Evolutionary conservation across 1,140 invertebrate genomes (phyloP), one percentile per base, ranked within the genome.

Genomic region (Scaptomyza graminum): DNA sequence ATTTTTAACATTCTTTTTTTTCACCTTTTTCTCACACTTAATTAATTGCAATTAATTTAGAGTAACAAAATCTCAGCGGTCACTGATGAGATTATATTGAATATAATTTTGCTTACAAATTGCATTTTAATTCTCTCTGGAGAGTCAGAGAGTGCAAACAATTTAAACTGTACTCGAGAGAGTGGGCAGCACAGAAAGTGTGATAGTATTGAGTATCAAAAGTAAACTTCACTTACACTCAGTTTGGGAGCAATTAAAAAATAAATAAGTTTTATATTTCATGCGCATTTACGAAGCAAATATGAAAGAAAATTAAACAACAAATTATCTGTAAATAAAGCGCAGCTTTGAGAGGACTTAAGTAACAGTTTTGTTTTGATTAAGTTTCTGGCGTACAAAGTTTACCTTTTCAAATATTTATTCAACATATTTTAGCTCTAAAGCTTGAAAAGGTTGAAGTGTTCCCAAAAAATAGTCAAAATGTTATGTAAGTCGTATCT

Each of bases 41-140:
- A 43, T 70, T 70, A 64, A 62, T 57, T 74, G 59, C 64, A 74
- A 71, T 69, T 74, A 67, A 49, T 72, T 67, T 72, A 22, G 55
- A 60, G 22, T 66, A 66, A 60, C 37, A 31, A 59, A 54, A 54
- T 51, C 51, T 16, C 50, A 46, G 49, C 18, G 50, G 59, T 47
- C 31, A 12, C 59, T 47, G 51, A 18, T 55, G 41, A 39, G 66
- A 63, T 31, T 22, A 22, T 22, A 3, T 22, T 22, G 18, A 22
- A 22, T 22, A 22, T 22, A 22, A 22, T 69, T 69, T 63, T 63
- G 55, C 55, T 55, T 63, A 62, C 62, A 62, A 46, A 41, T 25
- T 50, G n/a, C 37, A 25, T 44, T 39, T 54, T 39, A 62, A 68
- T 52, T 68, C 16, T 31, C 46, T 52, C 46, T 61, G 13, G 37